Percentiles rank a stretch among this genome's conserved stretches.
Conservation (phyloP, 64 coral and sea anemone genomes). For the Pachyseris speciosa region DNA sequence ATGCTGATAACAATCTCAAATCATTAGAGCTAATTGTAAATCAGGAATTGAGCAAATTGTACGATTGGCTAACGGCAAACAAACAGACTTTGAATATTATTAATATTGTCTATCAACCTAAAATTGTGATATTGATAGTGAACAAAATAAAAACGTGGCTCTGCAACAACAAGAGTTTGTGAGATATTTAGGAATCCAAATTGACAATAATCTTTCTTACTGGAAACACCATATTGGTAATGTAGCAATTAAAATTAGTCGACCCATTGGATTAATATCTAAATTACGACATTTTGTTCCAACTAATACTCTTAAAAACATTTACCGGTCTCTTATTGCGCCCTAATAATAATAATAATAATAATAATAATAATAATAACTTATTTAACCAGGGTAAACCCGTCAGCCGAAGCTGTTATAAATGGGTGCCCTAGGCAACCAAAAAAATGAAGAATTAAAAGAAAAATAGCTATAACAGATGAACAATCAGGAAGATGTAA, state of each 20-base stretch:
- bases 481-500: no score
- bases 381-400: no score
- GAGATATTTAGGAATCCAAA: not conserved
- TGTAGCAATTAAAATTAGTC: not conserved
- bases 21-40: not conserved
- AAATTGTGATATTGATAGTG: not conserved
- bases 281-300: slow-evolving; percentile 8
- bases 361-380: no score
- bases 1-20: not conserved
- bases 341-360: no score
- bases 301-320: not conserved
- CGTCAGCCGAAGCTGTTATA: no score
- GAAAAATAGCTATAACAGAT: no score
- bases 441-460: no score
- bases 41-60: not conserved
- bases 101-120: not conserved
- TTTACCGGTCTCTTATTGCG: not conserved
- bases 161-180: not conserved
- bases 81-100: slow-evolving; percentile 6
- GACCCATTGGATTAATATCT: not conserved
- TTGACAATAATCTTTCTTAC: not conserved
- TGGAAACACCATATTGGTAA: no score
- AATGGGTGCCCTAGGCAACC: no score
- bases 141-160: not conserved
- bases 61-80: not conserved